Evolutionary conservation across 2,113 vertebrate genomes (phyloP).

Genomic region (Gyps fulvus): DNA sequence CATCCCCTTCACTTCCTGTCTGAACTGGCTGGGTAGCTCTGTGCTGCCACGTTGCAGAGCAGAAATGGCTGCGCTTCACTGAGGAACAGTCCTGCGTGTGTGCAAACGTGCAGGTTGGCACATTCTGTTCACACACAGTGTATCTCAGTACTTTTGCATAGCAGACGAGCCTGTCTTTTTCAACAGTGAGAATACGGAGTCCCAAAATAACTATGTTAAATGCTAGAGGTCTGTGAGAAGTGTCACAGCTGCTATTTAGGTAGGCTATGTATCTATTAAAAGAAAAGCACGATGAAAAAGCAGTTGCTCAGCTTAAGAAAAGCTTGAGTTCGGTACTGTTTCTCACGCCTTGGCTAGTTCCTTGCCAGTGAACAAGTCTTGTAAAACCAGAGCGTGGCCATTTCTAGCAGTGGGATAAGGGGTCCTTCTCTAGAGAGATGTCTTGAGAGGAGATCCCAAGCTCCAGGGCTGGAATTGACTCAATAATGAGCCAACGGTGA

Average conservation of each 20-base stretch:
- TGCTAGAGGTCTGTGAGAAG: background rate
- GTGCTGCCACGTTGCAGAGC: slow-evolving; percentile 8
- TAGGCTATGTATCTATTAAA: slow-evolving; percentile 21
- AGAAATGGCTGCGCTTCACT: background rate
- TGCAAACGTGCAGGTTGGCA: background rate
- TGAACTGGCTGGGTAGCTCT: background rate
- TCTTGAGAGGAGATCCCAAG: background rate
- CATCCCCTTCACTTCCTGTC: background rate
- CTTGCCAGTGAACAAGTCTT: background rate
- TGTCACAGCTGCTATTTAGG: slow-evolving; percentile 25
- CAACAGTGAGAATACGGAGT: background rate
- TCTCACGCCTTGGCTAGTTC: background rate
- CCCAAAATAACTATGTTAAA: slow-evolving; percentile 18
- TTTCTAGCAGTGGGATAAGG: background rate
- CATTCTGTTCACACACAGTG: background rate
- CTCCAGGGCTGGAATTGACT: background rate
- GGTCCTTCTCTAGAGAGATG: background rate
- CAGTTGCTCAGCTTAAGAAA: background rate
- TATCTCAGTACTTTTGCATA: background rate
- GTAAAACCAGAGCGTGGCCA: background rate
- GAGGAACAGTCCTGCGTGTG: background rate
- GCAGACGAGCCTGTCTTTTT: background rate
- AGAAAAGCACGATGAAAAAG: background rate
- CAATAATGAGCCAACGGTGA: background rate
- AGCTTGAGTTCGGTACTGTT: background rate